phyloP scores from a whole-genome alignment of 2,797 vertebrate species.

The Fratercula arctica region DNA sequence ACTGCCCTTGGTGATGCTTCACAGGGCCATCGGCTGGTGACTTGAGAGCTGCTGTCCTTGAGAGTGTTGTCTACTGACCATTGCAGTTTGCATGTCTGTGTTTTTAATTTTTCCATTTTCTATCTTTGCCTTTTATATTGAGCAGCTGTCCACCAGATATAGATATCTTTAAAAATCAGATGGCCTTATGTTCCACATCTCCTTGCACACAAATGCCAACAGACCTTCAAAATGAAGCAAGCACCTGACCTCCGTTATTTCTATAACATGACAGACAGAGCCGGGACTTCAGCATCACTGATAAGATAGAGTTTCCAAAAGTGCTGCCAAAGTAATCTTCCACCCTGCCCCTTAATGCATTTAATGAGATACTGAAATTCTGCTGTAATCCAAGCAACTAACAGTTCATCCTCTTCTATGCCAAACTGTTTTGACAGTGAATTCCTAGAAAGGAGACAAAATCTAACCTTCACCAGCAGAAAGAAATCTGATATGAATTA shows the following conservation, averaged over 20 bases:
- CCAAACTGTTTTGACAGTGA: conserved; percentile 10
- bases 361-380: not conserved
- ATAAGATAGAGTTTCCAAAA: not conserved
- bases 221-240: not conserved
- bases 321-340: not conserved
- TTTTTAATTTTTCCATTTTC: not conserved
- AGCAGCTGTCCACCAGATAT: not conserved
- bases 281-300: not conserved
- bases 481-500: not conserved
- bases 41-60: not conserved
- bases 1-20: not conserved
- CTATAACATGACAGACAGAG: not conserved
- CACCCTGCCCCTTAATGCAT: not conserved
- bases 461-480: not conserved
- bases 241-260: not conserved
- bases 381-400: not conserved
- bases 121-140: not conserved
- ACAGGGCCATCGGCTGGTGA: not conserved
- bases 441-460: conserved; percentile 2
- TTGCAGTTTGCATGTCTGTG: not conserved
- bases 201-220: not conserved
- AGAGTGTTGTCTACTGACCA: not conserved
- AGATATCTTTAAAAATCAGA: not conserved
- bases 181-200: not conserved
- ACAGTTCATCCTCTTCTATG: not conserved